Percentiles rank a stretch among this genome's conserved stretches.
Evolutionary conservation across 2,113 vertebrate genomes (phyloP).

Genomic region (Hypanus sabinus): DNA sequence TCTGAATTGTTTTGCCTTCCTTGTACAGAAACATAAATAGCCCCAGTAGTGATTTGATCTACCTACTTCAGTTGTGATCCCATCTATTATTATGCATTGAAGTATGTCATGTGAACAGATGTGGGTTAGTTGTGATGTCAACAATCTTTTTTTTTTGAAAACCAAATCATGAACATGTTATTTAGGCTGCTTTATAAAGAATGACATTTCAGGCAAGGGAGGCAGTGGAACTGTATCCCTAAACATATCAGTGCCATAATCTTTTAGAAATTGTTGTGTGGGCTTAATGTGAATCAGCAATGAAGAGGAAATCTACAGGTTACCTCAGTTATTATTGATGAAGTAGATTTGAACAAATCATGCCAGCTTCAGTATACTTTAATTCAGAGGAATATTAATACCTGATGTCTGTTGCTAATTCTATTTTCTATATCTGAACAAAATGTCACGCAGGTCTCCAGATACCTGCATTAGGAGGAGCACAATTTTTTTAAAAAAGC

Average conservation of each 20-base stretch:
- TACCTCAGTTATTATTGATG: conserved; percentile 18
- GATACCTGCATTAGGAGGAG: not conserved
- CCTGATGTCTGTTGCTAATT: not conserved
- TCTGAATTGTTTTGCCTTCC: too few relatives aligned
- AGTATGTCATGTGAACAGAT: not conserved
- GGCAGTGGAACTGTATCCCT: not conserved
- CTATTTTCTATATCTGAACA: not conserved
- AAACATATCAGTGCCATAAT: conserved; percentile 5
- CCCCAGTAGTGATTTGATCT: too few relatives aligned
- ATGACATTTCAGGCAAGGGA: not conserved
- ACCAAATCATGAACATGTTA: not conserved
- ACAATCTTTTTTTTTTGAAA: not conserved
- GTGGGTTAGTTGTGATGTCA: not conserved
- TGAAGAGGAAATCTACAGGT: conserved; percentile 14
- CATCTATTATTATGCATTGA: not conserved
- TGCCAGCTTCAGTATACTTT: conserved; percentile 14
- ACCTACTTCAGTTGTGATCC: not conserved
- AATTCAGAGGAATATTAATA: not conserved
- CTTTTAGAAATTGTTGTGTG: conserved; percentile 21
- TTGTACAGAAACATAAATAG: too few relatives aligned
- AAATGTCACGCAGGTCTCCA: not conserved
- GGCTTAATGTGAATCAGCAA: conserved; percentile 29
- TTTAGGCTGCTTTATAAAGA: not conserved
- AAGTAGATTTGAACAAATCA: not conserved
- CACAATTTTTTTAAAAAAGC: not conserved